Evolutionary conservation across 2,797 vertebrate genomes (phyloP), one percentile per base, ranked within the genome.

Genomic region (Stomatorhinus walkeri): DNA sequence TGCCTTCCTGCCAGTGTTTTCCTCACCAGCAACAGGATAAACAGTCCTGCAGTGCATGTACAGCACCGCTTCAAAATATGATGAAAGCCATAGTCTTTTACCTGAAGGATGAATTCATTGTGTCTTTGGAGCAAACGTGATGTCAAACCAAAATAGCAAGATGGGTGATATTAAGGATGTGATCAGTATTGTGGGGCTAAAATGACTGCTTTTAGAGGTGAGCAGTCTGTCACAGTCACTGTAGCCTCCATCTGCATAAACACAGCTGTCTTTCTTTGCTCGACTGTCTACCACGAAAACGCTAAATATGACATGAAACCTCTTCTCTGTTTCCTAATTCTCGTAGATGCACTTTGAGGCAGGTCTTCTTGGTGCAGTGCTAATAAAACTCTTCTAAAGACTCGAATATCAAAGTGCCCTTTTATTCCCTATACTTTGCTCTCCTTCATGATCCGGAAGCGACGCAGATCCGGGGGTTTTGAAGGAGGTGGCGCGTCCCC

Each of bases 361-460:
- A 32, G 79, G 24, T 28, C 43, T 14, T 85, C 43, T 85, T 22
- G 24, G 49, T 51, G 83, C 22, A 10, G 22, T 10, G 22, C 12
- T 85, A 85, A 28, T 85, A 85, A 85, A 85, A 85, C 24, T 85
- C 22, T 85, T 28, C 46, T 52, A 52, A 85, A 85, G 83, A 85
- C 48, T 14, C 22, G 24, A 85, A 51, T 51, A 85, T 48, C 10
- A 3, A 9, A 1, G 12, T 5, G 9, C 9, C 49, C 24, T 85
- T 46, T 85, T 19, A 85, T 54, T 36, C 8, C 48, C 84, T 32
- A 51, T 54, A 2, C 1, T 52, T 22, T 54, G 22, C 84, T 85
- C 12, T 5, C 1, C 51, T 85, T 28, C 24, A 1, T 19, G 24
- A 49, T 52, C 49, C 84, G 8, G 28, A 28, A 19, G 84, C 10